Evolutionary conservation across 2,113 vertebrate species (phyloP), one percentile per base, ranked within the genome.

Genomic region (Passer montanus): DNA sequence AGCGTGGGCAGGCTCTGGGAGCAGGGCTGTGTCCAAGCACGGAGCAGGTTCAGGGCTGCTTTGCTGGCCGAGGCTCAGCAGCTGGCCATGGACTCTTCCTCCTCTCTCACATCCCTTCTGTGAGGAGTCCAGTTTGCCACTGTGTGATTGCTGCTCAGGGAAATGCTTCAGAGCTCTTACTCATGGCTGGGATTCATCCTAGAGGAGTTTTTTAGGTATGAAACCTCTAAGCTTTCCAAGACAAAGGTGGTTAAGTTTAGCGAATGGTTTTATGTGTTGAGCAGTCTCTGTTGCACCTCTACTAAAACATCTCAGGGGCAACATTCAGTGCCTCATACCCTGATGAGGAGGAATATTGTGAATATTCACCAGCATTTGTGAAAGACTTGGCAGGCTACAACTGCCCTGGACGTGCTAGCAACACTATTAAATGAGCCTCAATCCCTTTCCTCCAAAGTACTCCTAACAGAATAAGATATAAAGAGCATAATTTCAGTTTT

Each of bases 121-220:
- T 37, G 8, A 92, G 77, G 72, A 91, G 69, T 58, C 81, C 92
- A 90, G 83, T 87, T 91, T 90, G 94, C 86, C 89, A 79, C 79
- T 84, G 77, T 68, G 52, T 63, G 93, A 96, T 68, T 91, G 91
- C 91, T 90, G 59, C 47, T 79, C 72, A 33, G 91, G 96, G 90
- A 90, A 89, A 76, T 43, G 18, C 69, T 84, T 64, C 94, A 62
- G 41, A 76, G 82, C 66, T 91, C 84, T 91, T 90, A 67, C 76
- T 70, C 89, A 93, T 91, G 66, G 90, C 89, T 85, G 84, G 72
- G 95, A 96, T 94, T 95, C 79, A 19, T 89, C 90, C 55, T 19
- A 58, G 56, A 55, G 52, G 69, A 94, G 75, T 2, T 83, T 62
- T 83, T 93, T 64, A 83, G 77, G 84, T 88, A 77, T 7, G 52